These are phyloP conservation scores for Synchiropus splendidus DNA, from an alignment of 2,113 vertebrate genomes.

Conservation along the genomic window DNA sequence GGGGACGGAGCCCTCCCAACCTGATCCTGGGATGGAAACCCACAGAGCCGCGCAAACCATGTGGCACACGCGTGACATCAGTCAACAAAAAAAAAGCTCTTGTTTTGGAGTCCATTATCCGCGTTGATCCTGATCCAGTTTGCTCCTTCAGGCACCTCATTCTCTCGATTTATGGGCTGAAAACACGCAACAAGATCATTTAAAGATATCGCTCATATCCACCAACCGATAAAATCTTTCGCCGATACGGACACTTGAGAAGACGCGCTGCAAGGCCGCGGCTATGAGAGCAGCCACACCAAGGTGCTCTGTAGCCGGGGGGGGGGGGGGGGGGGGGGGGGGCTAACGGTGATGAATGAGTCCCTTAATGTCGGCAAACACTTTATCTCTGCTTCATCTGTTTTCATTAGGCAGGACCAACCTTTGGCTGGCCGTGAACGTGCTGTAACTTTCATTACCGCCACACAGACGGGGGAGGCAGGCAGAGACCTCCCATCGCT, in stretches of 20 bases:
- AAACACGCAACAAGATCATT: too few relatives aligned
- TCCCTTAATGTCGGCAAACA: slow-evolving; percentile 75
- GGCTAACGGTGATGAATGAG: slow-evolving; percentile 75
- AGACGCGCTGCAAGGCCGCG: slow-evolving; percentile 50
- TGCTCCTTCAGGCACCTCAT: too few relatives aligned
- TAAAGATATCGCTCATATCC: too few relatives aligned
- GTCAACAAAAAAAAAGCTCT: too few relatives aligned
- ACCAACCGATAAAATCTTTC: too few relatives aligned
- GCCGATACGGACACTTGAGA: too few relatives aligned
- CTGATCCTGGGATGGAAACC: slow-evolving; percentile 19
- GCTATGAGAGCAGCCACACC: slow-evolving; percentile 54
- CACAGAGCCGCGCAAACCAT: too few relatives aligned
- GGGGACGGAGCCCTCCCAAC: slow-evolving; percentile 21
- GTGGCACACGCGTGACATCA: too few relatives aligned
- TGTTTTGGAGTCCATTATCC: too few relatives aligned
- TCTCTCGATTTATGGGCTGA: too few relatives aligned
- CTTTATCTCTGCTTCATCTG: slow-evolving; percentile 78
- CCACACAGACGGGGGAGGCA: slow-evolving; percentile 41
- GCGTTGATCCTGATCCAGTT: too few relatives aligned
- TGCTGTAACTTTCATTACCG: slow-evolving; percentile 62
- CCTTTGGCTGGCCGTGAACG: slow-evolving; percentile 67
- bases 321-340: slow-evolving; percentile 42
- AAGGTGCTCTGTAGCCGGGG: slow-evolving; percentile 65
- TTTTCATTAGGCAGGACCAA: slow-evolving; percentile 74
- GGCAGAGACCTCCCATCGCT: slow-evolving; percentile 48